These are phyloP conservation scores for Alectoris magna DNA, from an alignment of 2,797 vertebrate genomes.

Conservation along the genomic window DNA sequence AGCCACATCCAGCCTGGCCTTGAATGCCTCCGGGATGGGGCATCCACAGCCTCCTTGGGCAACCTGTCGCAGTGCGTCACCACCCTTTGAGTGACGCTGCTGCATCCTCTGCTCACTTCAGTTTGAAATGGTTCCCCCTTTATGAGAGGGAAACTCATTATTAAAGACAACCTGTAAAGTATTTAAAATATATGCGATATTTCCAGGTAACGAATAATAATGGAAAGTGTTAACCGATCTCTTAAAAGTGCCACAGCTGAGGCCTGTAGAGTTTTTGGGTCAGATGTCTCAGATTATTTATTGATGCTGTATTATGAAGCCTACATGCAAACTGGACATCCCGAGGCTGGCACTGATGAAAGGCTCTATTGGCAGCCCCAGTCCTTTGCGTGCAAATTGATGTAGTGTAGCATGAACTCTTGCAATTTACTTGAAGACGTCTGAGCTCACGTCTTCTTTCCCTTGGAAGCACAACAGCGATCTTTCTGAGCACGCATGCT, in stretches of 20 bases:
- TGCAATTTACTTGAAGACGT: neutral
- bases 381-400: neutral
- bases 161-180: neutral
- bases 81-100: neutral
- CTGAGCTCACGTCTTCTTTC: neutral
- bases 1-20: no score
- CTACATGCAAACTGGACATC: neutral
- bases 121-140: neutral
- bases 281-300: neutral
- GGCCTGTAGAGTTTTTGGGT: neutral
- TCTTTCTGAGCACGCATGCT: neutral
- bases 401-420: accelerated
- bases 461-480: neutral
- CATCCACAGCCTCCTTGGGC: no score
- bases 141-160: neutral
- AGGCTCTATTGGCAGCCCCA: neutral
- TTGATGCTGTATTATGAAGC: neutral
- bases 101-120: neutral
- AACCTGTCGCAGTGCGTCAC: no score
- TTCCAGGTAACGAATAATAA: neutral
- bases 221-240: neutral
- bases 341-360: neutral
- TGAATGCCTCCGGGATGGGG: no score
- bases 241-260: neutral
- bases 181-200: neutral